Evolutionary conservation across 1,140 invertebrate genomes (phyloP).

Genomic region (Tribolium madens): DNA sequence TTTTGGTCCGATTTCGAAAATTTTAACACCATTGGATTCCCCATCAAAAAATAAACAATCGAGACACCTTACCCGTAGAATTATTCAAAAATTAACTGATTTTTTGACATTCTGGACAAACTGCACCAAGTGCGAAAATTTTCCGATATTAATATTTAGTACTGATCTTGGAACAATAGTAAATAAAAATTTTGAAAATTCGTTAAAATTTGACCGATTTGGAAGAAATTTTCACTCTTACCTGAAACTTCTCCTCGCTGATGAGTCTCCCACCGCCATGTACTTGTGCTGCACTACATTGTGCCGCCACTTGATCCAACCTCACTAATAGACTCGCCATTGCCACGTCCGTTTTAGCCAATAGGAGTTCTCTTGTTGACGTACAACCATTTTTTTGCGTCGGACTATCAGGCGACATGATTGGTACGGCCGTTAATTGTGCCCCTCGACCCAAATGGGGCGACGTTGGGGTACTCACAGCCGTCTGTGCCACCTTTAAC

Average conservation of each 20-base stretch:
- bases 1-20: no score
- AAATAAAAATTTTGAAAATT: no score
- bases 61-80: no score
- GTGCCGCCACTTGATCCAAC: constrained; percentile 76
- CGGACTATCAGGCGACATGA: constrained; percentile 51
- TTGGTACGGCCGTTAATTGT: constrained; percentile 53
- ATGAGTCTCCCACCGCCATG: constrained; percentile 78
- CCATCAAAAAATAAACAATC: no score
- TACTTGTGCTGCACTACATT: constrained; percentile 76
- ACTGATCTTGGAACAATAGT: no score
- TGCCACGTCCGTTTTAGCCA: constrained; percentile 76
- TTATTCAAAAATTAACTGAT: no score
- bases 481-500: constrained; percentile 28
- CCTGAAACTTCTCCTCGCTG: constrained; percentile 79
- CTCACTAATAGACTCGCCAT: constrained; percentile 74
- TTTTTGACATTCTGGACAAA: no score
- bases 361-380: constrained; percentile 68
- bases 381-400: constrained; percentile 57
- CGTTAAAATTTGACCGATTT: constrained; percentile 21
- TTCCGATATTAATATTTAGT: no score
- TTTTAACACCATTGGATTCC: no score
- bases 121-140: no score
- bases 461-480: constrained; percentile 66
- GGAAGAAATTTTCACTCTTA: constrained; percentile 57
- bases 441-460: constrained; percentile 63